Base-by-base conservation (phyloP, 2,888 invertebrate genomes). In the Ichneumon xanthorius region DNA sequence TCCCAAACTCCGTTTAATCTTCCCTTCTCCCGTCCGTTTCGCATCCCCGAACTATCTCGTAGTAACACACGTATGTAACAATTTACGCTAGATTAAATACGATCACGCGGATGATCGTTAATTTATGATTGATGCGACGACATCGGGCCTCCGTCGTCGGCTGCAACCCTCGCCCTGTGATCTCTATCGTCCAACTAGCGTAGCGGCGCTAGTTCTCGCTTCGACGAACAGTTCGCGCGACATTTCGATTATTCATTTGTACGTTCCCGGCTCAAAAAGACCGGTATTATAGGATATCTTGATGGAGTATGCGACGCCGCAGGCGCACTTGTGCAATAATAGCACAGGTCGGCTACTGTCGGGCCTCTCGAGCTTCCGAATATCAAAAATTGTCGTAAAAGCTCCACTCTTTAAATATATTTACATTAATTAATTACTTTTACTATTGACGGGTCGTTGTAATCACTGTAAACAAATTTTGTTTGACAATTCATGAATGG, bases 41-140 rank as follows among this genome's bases (percentile, higher is more conserved):
- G 50, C 48, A 55, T 71, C 73, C 40, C 14, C 48, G 63, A 48
- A 26, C 30, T 48, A 58, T 19, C 75, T 50, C 33, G 26, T 9
- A 75, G 48, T 70, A 63, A 26, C 65, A 33, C 70, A 80, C 63
- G 58, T 63, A 71, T 58, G 80, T 82, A 86, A 88, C 87, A 82
- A 88, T 88, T 88, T 85, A 88, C 88, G 79, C 82, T 87, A 86
- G 88, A 88, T 88, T 87, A 84, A 88, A 85, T 87, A 78, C 84
- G 87, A 86, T 82, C 84, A 67, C 65, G 76, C 75, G 82, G 55
- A 73, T 53, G 72, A 80, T 84, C 71, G 86, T 86, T 86, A 86
- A 87, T 87, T 85, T 81, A 84, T 87, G 87, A 87, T 87, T 83
- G 86, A 86, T 87, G 87, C 80, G 80, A 45, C 50, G 75, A 82